These are phyloP conservation scores for Caenorhabditis brenneri DNA, from an alignment of 1,140 invertebrate species.

Conservation along the genomic window DNA sequence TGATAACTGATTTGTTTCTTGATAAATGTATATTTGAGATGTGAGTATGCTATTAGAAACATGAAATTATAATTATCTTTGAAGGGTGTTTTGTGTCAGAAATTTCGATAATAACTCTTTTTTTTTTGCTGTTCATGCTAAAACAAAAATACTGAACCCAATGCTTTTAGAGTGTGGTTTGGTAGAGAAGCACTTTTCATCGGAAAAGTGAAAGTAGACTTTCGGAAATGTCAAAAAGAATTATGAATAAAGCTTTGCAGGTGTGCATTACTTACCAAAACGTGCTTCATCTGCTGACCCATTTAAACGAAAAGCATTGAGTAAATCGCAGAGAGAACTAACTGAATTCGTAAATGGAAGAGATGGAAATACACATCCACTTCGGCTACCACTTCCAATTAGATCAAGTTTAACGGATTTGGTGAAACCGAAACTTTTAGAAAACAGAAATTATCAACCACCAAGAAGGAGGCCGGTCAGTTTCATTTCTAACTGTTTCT, in stretches of 20 bases:
- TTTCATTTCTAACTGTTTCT: not conserved
- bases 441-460: constrained; percentile 42
- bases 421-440: constrained; percentile 19
- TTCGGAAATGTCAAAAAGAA: too few species aligned
- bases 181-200: not conserved
- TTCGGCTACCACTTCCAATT: not conserved
- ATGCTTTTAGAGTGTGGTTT: too few species aligned
- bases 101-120: too few species aligned
- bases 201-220: not conserved
- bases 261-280: constrained; percentile 43
- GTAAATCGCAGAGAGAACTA: constrained; percentile 13
- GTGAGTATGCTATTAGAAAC: not conserved
- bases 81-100: too few species aligned
- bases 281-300: constrained; percentile 28
- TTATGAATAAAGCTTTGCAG: not conserved
- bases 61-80: too few species aligned
- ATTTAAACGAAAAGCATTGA: constrained; percentile 1
- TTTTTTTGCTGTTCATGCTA: too few species aligned
- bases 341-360: constrained; percentile 7
- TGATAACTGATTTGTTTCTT: too few species aligned
- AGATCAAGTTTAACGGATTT: constrained; percentile 15
- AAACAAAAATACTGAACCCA: too few species aligned
- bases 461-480: constrained; percentile 19
- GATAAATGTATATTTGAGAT: too few species aligned
- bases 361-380: not conserved